These are phyloP conservation scores for Melitaea athalia DNA, from an alignment of 2,888 invertebrate species.

Conservation along the genomic window DNA sequence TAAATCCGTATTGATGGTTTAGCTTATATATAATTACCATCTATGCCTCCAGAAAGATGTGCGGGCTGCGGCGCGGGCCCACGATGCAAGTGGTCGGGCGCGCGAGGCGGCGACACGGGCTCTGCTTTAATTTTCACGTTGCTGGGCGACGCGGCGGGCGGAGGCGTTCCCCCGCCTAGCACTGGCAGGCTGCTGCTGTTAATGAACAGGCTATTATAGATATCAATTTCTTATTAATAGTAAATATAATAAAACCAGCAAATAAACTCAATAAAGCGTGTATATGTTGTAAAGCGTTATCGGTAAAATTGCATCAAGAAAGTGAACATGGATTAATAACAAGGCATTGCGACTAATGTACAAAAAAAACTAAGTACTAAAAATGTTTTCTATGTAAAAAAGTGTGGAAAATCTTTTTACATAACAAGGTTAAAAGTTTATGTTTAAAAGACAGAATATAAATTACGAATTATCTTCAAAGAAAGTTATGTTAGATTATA, in stretches of 20 bases:
- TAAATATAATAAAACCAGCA: not conserved
- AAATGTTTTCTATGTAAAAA: too few relatives aligned
- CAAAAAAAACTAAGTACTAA: too few relatives aligned
- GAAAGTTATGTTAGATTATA: not conserved
- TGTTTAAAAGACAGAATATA: not conserved
- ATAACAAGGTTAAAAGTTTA: not conserved
- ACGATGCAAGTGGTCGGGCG: constrained; percentile 84
- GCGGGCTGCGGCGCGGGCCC: constrained; percentile 74
- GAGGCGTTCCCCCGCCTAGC: constrained; percentile 85
- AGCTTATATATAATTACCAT: constrained; percentile 53
- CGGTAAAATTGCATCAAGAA: too few relatives aligned
- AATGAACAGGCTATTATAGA: constrained; percentile 10
- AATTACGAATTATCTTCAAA: not conserved
- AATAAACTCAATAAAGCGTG: not conserved
- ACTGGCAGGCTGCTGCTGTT: constrained; percentile 86
- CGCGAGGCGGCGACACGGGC: constrained; percentile 96
- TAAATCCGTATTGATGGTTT: too few relatives aligned
- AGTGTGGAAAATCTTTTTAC: too few relatives aligned
- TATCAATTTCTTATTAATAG: not conserved
- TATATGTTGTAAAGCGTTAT: not conserved
- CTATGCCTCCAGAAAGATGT: constrained; percentile 73
- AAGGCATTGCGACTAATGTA: not conserved
- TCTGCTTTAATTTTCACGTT: constrained; percentile 97
- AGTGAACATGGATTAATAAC: not conserved
- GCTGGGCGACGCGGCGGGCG: constrained; percentile 89